phyloP scores from a whole-genome alignment of 2,797 vertebrate species.

The Fundulus diaphanus region DNA sequence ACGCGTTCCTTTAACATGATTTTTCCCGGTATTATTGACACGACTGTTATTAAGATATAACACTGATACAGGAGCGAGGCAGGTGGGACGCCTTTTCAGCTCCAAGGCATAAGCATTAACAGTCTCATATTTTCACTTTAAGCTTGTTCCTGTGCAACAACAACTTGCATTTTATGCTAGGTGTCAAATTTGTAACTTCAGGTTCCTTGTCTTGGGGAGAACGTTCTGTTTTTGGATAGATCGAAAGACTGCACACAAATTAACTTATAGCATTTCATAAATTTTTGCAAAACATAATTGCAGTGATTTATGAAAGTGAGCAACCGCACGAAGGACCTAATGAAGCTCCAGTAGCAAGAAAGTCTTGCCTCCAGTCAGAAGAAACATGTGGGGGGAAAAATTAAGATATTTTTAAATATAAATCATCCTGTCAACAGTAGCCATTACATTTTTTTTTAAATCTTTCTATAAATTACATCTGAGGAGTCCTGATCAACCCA shows the following conservation, averaged over 20 bases:
- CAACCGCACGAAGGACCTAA: background rate
- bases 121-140: slow-evolving; percentile 2
- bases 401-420: background rate
- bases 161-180: background rate
- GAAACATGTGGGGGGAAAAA: background rate
- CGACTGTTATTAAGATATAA: slow-evolving; percentile 16
- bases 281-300: background rate
- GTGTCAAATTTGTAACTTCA: background rate
- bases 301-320: background rate
- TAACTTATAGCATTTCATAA: background rate
- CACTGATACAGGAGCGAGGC: slow-evolving; percentile 8
- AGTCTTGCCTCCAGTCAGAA: background rate
- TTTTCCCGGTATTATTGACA: slow-evolving; percentile 17
- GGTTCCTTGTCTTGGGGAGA: background rate
- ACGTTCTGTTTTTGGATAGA: background rate
- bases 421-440: background rate
- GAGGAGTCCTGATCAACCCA: background rate
- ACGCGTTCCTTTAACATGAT: slow-evolving; percentile 2
- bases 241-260: background rate
- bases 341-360: background rate
- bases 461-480: background rate
- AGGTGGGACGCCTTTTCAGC: slow-evolving; percentile 15
- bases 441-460: background rate
- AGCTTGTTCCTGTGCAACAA: background rate
- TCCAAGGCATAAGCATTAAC: background rate